Conservation (phyloP, 2,888 invertebrate species). For the Tyria jacobaeae region DNA sequence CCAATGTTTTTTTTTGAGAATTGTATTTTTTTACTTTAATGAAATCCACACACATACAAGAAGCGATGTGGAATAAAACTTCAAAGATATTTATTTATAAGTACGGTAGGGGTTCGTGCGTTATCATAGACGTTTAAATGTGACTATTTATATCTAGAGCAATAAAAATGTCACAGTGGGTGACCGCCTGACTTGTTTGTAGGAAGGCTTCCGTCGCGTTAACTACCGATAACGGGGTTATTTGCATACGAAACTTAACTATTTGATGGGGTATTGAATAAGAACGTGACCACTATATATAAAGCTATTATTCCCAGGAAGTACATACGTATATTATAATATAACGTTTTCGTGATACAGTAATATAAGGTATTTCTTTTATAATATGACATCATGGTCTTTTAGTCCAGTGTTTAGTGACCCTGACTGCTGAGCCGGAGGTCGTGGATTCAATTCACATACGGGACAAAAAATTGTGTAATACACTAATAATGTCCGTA, state of each 20-base stretch:
- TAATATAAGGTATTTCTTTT: background rate
- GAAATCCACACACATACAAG: too few species aligned
- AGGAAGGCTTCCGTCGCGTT: constrained; percentile 27
- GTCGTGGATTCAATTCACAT: too few species aligned
- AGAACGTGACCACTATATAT: constrained; percentile 6
- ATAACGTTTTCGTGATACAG: background rate
- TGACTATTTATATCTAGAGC: constrained; percentile 24
- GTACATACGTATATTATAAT: background rate
- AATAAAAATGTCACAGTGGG: constrained; percentile 39
- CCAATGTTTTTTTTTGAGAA: too few species aligned
- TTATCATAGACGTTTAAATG: constrained; percentile 20
- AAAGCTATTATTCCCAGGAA: background rate
- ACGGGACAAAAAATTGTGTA: too few species aligned
- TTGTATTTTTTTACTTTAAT: background rate
- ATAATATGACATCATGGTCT: too few species aligned
- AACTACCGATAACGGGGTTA: constrained; percentile 14
- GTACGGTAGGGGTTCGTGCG: constrained; percentile 6
- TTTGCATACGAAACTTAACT: constrained; percentile 22
- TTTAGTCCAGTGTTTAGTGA: too few species aligned
- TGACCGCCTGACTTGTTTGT: constrained; percentile 47
- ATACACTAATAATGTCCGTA: too few species aligned
- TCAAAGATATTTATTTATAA: constrained; percentile 12
- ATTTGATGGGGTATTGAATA: constrained; percentile 14
- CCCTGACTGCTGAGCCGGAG: too few species aligned
- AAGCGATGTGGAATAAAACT: constrained; percentile 4